Conservation (phyloP, 2,888 invertebrate species). For the Hydrotaea diabolus region DNA sequence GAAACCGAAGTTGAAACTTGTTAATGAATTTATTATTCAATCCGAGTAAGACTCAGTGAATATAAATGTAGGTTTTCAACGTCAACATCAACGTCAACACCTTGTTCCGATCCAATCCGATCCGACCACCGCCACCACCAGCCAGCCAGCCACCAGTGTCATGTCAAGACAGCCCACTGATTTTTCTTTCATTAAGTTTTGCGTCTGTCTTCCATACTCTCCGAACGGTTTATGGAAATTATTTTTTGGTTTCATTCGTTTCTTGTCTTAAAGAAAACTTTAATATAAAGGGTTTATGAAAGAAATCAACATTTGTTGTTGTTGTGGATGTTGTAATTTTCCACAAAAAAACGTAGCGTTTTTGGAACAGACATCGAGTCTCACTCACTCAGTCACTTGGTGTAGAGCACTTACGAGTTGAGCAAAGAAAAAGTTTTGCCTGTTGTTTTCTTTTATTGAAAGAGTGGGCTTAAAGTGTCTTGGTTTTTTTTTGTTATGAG, state of each 20-base stretch:
- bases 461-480: no score
- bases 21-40: conserved; percentile 38
- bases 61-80: conserved; percentile 13
- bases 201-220: no score
- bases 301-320: neutral
- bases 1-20: conserved; percentile 23
- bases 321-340: neutral
- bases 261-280: neutral
- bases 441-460: no score
- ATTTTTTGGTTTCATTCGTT: neutral
- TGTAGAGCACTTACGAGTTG: no score
- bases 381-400: neutral
- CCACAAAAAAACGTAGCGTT: no score
- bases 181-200: neutral
- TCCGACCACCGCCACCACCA: neutral
- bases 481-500: no score
- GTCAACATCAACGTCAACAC: conserved; percentile 18
- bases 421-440: no score
- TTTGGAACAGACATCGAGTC: neutral
- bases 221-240: neutral
- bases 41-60: neutral
- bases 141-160: neutral
- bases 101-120: conserved; percentile 7
- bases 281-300: neutral
- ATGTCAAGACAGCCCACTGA: conserved; percentile 26